Evolutionary conservation across 2,113 vertebrate genomes (phyloP).

Genomic region (Collichthys lucidus): DNA sequence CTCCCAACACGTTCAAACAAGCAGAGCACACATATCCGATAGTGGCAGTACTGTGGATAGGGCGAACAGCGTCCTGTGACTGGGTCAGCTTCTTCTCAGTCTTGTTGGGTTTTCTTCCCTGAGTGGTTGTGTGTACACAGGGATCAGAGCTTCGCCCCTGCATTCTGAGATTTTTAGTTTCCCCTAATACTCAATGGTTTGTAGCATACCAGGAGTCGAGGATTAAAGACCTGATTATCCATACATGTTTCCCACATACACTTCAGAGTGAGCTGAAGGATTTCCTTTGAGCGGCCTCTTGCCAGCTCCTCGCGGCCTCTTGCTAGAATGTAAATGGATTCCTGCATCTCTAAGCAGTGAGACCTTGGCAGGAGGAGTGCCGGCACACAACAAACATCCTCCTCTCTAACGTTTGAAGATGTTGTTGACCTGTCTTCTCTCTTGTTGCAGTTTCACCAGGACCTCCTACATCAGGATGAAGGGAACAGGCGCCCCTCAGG

Average conservation of each 20-base stretch:
- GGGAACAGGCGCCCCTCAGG: slow-evolving; percentile 49
- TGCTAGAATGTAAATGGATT: slow-evolving; percentile 18
- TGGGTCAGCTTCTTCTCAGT: background rate
- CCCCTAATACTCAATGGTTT: background rate
- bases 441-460: slow-evolving; percentile 49
- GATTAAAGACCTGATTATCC: background rate
- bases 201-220: background rate
- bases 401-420: background rate
- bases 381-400: background rate
- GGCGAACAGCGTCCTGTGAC: background rate
- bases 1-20: background rate
- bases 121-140: background rate
- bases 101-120: background rate
- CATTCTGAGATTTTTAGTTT: background rate
- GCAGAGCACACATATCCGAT: background rate
- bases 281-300: background rate
- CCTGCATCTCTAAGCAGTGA: slow-evolving; percentile 22
- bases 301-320: slow-evolving; percentile 2
- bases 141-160: background rate
- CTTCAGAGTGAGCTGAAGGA: background rate
- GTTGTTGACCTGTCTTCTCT: slow-evolving; percentile 1
- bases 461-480: slow-evolving; percentile 61
- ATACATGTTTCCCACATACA: background rate
- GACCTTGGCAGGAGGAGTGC: background rate
- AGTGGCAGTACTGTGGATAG: background rate